Evolutionary conservation across 2,113 vertebrate species (phyloP).

Genomic region (Ranitomeya imitator): DNA sequence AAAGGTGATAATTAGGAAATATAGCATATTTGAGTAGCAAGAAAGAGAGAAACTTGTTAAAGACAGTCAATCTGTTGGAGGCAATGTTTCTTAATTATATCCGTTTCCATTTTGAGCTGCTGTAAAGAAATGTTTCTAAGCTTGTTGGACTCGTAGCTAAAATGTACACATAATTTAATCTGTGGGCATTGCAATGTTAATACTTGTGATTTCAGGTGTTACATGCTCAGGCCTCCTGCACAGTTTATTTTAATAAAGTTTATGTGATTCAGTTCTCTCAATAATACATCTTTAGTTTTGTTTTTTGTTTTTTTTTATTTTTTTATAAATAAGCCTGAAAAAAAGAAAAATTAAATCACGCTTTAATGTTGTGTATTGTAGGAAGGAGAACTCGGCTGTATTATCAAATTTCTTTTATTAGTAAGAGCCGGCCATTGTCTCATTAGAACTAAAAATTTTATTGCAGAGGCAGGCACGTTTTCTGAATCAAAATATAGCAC

Average conservation of each 20-base stretch:
- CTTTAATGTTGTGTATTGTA: neutral
- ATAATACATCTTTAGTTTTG: neutral
- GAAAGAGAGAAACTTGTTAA: conserved; percentile 81
- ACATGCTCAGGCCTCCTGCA: neutral
- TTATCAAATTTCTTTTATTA: neutral
- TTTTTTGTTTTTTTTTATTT: neutral
- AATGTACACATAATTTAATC: conserved; percentile 60
- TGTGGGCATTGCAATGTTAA: conserved; percentile 6
- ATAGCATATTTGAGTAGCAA: conserved; percentile 85
- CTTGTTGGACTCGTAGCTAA: conserved; percentile 67
- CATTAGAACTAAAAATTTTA: neutral
- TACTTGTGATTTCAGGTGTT: conserved; percentile 14
- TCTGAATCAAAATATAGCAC: neutral
- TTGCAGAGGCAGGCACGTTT: neutral
- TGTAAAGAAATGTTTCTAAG: conserved; percentile 71
- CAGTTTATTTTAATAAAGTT: conserved; percentile 26
- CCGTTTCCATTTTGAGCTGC: conserved; percentile 74
- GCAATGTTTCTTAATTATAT: conserved; percentile 78
- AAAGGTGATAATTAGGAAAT: conserved; percentile 99
- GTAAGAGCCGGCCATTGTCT: neutral
- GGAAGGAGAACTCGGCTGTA: neutral
- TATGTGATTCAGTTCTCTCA: neutral
- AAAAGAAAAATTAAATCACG: neutral
- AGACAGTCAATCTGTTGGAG: conserved; percentile 83
- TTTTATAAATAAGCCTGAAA: neutral